These are phyloP conservation scores for Loris lydekkerianus DNA, from an alignment of 2,797 vertebrate species.

Conservation along the genomic window DNA sequence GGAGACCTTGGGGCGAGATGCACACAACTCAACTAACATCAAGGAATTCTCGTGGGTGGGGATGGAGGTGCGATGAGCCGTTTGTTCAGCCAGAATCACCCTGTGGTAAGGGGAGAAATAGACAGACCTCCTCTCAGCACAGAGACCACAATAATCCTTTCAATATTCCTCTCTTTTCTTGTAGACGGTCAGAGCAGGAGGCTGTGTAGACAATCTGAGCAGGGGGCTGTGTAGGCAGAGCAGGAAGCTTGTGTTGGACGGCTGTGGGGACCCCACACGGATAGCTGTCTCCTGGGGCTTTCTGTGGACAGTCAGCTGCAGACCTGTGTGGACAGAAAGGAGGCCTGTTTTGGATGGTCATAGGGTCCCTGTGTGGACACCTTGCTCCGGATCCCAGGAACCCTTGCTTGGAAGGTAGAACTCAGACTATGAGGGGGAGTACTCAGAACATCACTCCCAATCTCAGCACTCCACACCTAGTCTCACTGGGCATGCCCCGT, in stretches of 20 bases:
- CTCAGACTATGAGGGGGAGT: too few species aligned
- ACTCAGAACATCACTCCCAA: neutral
- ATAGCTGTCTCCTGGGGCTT: too few species aligned
- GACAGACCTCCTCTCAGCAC: too few species aligned
- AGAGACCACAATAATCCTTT: neutral
- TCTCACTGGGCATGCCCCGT: fast-evolving
- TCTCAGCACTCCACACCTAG: fast-evolving
- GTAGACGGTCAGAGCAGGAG: neutral
- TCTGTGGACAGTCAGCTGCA: neutral
- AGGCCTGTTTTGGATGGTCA: neutral
- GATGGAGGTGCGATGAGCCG: fast-evolving
- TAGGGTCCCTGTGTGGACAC: neutral
- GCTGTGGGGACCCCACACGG: too few species aligned
- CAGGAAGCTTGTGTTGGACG: too few species aligned
- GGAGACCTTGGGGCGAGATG: neutral
- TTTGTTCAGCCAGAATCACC: too few species aligned
- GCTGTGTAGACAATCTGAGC: too few species aligned
- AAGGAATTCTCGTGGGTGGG: fast-evolving
- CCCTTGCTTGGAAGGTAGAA: neutral
- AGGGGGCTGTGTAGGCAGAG: too few species aligned
- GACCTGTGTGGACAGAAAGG: too few species aligned
- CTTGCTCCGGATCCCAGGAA: neutral
- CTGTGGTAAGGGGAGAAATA: neutral
- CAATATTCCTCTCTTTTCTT: too few species aligned
- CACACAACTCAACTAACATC: neutral